phyloP scores from a whole-genome alignment of 1,140 invertebrate species.

The Hormaphis cornu region DNA sequence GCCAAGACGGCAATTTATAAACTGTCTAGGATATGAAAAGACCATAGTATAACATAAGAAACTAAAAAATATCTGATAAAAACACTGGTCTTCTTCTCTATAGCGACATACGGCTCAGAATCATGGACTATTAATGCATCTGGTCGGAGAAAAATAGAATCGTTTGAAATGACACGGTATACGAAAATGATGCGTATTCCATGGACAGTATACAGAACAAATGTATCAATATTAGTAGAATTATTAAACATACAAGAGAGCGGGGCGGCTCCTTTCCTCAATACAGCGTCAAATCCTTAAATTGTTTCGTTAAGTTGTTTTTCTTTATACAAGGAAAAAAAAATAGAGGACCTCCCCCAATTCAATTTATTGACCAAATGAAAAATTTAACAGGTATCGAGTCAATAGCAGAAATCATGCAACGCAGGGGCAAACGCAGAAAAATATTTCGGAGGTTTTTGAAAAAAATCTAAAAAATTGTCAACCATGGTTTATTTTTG shows the following conservation, averaged over 20 bases:
- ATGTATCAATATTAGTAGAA: constrained; percentile 45
- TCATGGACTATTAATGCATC: no score
- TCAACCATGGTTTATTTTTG: no score
- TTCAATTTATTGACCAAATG: no score
- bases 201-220: constrained; percentile 43
- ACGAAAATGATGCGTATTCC: neutral
- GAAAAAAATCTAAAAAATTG: no score
- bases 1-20: neutral
- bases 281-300: neutral
- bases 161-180: neutral
- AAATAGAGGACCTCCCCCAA: neutral
- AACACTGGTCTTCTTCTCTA: neutral
- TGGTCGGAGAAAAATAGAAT: neutral
- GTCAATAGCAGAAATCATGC: neutral
- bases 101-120: neutral
- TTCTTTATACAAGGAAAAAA: neutral
- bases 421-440: no score
- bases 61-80: neutral
- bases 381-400: neutral
- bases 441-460: no score
- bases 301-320: neutral
- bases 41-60: neutral
- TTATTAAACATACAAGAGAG: neutral
- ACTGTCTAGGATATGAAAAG: constrained; percentile 10
- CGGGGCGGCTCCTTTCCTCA: neutral